Evolutionary conservation across 1,140 invertebrate genomes (phyloP), one percentile per base, ranked within the genome.

Genomic region (Chironomus striatipennis): DNA sequence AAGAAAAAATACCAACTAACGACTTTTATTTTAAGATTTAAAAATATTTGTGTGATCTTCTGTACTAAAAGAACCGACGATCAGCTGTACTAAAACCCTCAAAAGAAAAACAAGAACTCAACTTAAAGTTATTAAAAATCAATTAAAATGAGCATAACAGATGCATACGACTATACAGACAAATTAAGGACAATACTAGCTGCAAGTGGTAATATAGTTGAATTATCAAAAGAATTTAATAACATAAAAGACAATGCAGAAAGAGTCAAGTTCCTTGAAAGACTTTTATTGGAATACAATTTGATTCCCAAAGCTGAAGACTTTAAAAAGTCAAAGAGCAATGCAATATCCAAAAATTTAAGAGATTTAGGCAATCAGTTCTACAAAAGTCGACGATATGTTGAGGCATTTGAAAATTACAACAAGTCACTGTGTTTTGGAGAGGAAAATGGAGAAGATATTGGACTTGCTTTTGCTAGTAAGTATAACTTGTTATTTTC

Each of bases 401-500:
- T 34, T 3, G 20, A 65, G 6, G 74, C 74, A 0, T 24, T 74
- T 5, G 74, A 65, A 34, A 15, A 12, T 8, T 74, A 74, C 12
- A 74, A 74, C 21, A 21, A 42, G 15, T 64, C 47, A 24, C 9
- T 74, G 47, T 74, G 74, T 15, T 65, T 42, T 65, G 47, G 5
- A n/a, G 43, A 74, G 7, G 24, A 65, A 65, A 42, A 57, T 34
- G 18, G 34, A 9, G 74, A 74, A 65, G 5, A 9, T 34, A 9
- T 74, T 20, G 74, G 20, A 64, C 1, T 74, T 9, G 43, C 24
- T 43, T 74, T 24, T 57, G 74, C 74, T 2, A 74, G 47, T 57
- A 57, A 57, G 5, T 57, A 57, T 15, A 57, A 12, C 12, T n/a
- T n/a, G 12, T 15, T 57, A 5, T 0, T n/a, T 15, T 43, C 10